A percentile compares a stretch with the other conserved stretches of the same genome.
Evolutionary conservation across 2,113 vertebrate genomes (phyloP).

Genomic region (Dendropsophus ebraccatus): DNA sequence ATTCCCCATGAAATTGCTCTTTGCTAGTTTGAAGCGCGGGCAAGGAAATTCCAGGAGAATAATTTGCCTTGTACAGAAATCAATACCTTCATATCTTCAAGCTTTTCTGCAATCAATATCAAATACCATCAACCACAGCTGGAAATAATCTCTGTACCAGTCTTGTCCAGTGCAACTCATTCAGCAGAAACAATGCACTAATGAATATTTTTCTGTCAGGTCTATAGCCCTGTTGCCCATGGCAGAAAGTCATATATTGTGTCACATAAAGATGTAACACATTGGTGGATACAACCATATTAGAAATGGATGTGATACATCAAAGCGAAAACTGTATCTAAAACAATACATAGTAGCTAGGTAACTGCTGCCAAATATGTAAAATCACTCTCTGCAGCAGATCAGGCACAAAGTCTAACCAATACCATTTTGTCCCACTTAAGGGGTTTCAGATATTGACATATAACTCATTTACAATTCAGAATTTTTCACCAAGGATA

Average conservation of each 20-base stretch:
- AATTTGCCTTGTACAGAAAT: constrained; percentile 54
- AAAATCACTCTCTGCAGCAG: too few species aligned
- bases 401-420: too few species aligned
- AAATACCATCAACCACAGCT: constrained; percentile 57
- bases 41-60: constrained; percentile 50
- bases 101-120: constrained; percentile 57
- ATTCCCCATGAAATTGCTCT: constrained; percentile 50
- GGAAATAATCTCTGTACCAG: constrained; percentile 52
- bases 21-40: constrained; percentile 37
- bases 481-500: too few species aligned
- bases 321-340: neutral
- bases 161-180: constrained; percentile 46
- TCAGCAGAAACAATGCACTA: constrained; percentile 45
- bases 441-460: too few species aligned
- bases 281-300: neutral
- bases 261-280: neutral
- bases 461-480: too few species aligned
- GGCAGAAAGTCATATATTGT: constrained; percentile 4
- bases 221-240: constrained; percentile 19
- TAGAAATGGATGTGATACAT: neutral
- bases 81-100: constrained; percentile 57
- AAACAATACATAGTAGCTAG: neutral
- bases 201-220: constrained; percentile 45
- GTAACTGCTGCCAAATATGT: neutral
- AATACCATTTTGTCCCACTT: too few species aligned